Base-by-base conservation (phyloP, 2,113 vertebrate genomes). In the Megalops atlanticus region DNA sequence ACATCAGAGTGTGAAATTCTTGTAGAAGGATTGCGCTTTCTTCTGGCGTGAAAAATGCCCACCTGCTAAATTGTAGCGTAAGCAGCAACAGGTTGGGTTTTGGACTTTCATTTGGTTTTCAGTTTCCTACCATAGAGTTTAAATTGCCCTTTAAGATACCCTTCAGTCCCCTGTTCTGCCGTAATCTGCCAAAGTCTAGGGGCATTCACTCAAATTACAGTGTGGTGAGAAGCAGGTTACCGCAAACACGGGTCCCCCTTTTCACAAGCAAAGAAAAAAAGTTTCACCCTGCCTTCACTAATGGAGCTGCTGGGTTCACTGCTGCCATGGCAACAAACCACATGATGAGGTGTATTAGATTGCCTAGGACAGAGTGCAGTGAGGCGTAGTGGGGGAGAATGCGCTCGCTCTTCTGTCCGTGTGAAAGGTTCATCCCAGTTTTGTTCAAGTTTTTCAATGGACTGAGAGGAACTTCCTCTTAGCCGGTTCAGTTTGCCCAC, bases 301-400 rank as follows among this genome's bases (percentile, higher is more conserved):
- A 92, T 87, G 84, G 91, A 95, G 94, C 91, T 94, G 94, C 94
- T 95, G 95, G 95, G 95, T 95, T 95, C 95, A 94, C 91, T 89
- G 96, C 94, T 97, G 82, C 96, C 93, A 97, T 98, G 94, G 97
- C 88, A 96, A 97, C 97, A 85, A 88, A 95, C 94, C 97, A 98
- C 97, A 97, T 97, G 97, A 97, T 96, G 93, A 95, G 94, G 95
- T 97, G 95, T 97, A 97, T 97, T 97, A 95, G 95, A 97, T 97
- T 98, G 95, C 96, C 94, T 91, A 38, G 89, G 90, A 92, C 89
- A 88, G 89, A 88, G 92, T 94, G 95, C 88, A 86, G 87, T 52
- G 96, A 96, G 88, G 91, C 93, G 88, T 85, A 85, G 90, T 91
- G 90, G 88, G 90, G 87, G 93, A 94, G 94, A 88, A 91, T 92